phyloP scores from a whole-genome alignment of 2,888 invertebrate species.

The Conchocele bisecta region DNA sequence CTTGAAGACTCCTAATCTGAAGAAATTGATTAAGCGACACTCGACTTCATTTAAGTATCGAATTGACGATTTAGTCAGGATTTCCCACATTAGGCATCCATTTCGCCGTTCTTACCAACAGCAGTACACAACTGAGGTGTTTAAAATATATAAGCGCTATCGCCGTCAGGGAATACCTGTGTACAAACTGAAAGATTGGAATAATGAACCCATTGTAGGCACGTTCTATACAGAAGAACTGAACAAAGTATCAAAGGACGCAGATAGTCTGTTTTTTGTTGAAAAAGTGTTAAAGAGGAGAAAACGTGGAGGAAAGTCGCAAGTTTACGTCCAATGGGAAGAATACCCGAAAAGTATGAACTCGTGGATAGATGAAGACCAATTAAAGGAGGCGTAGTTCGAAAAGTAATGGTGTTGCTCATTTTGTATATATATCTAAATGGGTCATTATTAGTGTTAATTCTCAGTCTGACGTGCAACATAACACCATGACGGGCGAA shows the following conservation, averaged over 20 bases:
- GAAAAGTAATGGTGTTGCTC: too few species aligned
- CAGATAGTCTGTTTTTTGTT: neutral
- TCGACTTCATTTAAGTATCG: conserved; percentile 4
- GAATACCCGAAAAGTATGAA: neutral
- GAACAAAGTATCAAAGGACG: conserved; percentile 1
- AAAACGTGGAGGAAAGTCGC: neutral
- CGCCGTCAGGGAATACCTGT: neutral
- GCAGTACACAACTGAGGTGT: neutral
- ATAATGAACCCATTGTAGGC: neutral
- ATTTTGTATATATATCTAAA: too few species aligned
- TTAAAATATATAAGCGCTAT: conserved; percentile 3
- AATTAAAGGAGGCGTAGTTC: too few species aligned
- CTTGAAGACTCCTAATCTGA: neutral
- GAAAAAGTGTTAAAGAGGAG: conserved; percentile 2
- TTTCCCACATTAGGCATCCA: neutral
- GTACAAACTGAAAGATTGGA: neutral
- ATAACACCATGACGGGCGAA: too few species aligned
- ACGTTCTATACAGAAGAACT: conserved; percentile 4
- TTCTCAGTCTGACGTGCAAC: too few species aligned
- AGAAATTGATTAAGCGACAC: neutral
- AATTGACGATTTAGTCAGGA: conserved; percentile 3
- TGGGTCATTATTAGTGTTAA: too few species aligned
- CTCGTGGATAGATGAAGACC: too few species aligned
- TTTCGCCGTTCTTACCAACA: conserved; percentile 1
- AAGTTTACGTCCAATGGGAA: neutral